Base-by-base conservation (phyloP, 2,797 vertebrate genomes). In the Smutsia gigantea region DNA sequence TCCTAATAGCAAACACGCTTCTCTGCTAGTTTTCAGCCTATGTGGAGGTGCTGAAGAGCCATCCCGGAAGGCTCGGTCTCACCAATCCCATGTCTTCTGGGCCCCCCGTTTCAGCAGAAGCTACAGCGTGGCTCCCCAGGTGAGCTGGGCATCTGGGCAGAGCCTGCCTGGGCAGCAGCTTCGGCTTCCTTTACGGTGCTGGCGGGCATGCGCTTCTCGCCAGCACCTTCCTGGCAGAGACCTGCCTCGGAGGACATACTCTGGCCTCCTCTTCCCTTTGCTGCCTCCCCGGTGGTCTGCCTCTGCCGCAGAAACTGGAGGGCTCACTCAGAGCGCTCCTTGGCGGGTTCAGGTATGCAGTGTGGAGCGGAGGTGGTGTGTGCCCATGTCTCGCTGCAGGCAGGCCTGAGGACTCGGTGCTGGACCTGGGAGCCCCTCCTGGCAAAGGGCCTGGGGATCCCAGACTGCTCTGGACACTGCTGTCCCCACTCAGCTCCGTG, bases 161-260 rank as follows among this genome's bases (percentile, higher is more conserved):
- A 75, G 13, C 12, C 0, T 9, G 14, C n/a, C 19, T 5, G 6
- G 59, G 46, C 4, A 19, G 2, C 10, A 25, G 25, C 15, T 2
- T 59, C 27, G 14, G n/a, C 10, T 25, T 39, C 57, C 69, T 19
- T 27, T 29, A 2, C 19, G 39, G 15, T 7, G 15, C 68, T 23
- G 64, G 13, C 31, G 37, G 14, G 29, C 11, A 1, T 3, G 5
- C 37, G 10, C n/a, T 49, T 25, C 18, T 42, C 55, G 9, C 61
- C 74, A 34, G 21, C 27, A 49, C 31, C 63, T n/a, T 4, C 29
- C 42, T 63, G 14, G 1, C 7, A 34, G 61, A 18, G 42, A 68
- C 29, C 5, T 21, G 0, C 29, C n/a, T 64, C 25, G 29, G 46
- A 25, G 55, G 39, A 42, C 12, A 0, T 0, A 4, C 39, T 55